Percentiles rank a stretch among this genome's conserved stretches.
phyloP scores from a whole-genome alignment of 2,113 vertebrate species.

The Cisticola juncidis region DNA sequence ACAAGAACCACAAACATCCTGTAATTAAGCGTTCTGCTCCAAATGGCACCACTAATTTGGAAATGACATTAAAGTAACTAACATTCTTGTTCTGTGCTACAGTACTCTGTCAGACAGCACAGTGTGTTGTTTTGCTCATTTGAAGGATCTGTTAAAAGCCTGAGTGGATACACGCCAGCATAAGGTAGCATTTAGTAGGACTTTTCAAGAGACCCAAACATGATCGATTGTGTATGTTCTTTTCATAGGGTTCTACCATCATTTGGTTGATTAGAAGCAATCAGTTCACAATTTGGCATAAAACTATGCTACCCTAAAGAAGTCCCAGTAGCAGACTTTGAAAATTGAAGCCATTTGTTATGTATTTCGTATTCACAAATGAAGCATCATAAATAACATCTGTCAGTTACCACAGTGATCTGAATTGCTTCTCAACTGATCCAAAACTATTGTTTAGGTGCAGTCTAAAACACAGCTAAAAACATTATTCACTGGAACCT shows the following conservation, averaged over 20 bases:
- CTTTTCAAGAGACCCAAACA: background rate
- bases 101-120: background rate
- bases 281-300: constrained; percentile 51
- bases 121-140: background rate
- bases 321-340: background rate
- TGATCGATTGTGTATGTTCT: constrained; percentile 1
- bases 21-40: constrained; percentile 44
- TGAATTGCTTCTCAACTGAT: background rate
- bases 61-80: background rate
- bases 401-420: constrained; percentile 16
- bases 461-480: background rate
- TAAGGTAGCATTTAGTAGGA: background rate
- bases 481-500: background rate
- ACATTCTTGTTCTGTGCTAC: background rate
- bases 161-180: background rate
- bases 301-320: background rate
- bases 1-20: constrained; percentile 34
- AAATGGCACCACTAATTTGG: constrained; percentile 5
- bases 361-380: constrained; percentile 2
- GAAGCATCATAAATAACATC: constrained; percentile 46
- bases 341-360: constrained; percentile 43
- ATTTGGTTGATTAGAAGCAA: constrained; percentile 55
- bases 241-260: constrained; percentile 17
- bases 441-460: background rate
- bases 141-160: constrained; percentile 6